Base-by-base conservation (phyloP, 2,888 invertebrate genomes). In the Cephus nigrinus region DNA sequence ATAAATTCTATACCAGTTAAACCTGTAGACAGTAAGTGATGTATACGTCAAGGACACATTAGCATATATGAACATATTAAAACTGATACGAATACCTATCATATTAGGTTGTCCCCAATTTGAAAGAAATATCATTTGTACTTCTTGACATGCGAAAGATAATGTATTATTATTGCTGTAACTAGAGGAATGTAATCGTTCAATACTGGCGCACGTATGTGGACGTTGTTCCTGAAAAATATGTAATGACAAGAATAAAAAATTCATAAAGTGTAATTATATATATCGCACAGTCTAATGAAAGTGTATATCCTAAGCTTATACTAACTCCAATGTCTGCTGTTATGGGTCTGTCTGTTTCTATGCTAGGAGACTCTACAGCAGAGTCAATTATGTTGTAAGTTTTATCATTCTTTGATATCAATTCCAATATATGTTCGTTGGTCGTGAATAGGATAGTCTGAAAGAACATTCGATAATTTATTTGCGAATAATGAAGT, bases 361-460 rank as follows among this genome's bases (percentile, higher is more conserved):
- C 93, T 82, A 92, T 92, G 81, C 92, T 92, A 4, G 92, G 87
- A 3, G 93, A 86, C 4, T 90, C 89, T 89, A 92, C 92, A 86
- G 92, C 92, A 82, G 92, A 92, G 40, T 84, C 82, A 89, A 92
- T 89, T 23, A 90, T 87, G 34, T 90, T 85, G 85, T 92, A 94
- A 3, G 92, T 92, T 31, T 90, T 86, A 84, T 94, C 94, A 84
- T 93, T 91, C 82, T 91, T 88, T 11, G 93, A 92, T 78, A 94
- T 94, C 69, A 92, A 89, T 87, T 95, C 96, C 55, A 97, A 92
- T 77, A 97, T 96, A 31, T 91, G 89, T 68, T 96, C 94, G 84
- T 96, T 95, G 81, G 95, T 96, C 33, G 97, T 97, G 90, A 97
- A 97, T 77, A 97, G 92, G 81, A 97, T 97, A 12, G 97, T 97